Evolutionary conservation across 2,797 vertebrate species (phyloP).

Genomic region (Halcyon leucocephala): DNA sequence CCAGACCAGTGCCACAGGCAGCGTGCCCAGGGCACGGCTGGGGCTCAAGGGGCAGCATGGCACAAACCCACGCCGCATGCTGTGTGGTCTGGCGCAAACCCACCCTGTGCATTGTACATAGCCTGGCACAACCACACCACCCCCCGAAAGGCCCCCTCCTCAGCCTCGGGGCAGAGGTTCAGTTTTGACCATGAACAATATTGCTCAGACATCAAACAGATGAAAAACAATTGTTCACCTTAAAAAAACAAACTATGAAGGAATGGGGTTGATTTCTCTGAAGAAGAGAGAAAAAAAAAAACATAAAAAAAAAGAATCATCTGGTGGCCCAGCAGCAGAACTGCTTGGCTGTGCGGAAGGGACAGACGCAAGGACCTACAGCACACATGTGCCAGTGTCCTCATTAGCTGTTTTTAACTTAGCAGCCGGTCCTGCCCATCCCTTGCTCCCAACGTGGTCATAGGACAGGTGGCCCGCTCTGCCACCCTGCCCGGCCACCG

Average conservation of each 20-base stretch:
- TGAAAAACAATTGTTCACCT: not conserved
- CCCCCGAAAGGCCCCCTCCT: accelerated
- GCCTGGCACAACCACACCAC: not conserved
- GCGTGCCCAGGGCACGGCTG: accelerated
- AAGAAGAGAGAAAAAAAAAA: not conserved
- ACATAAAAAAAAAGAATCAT: no score
- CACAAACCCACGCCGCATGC: not conserved
- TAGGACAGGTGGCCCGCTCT: not conserved
- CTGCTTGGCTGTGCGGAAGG: accelerated
- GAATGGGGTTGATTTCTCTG: not conserved
- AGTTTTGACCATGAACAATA: not conserved
- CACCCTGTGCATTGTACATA: accelerated
- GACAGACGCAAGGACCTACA: accelerated
- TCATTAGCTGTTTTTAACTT: accelerated
- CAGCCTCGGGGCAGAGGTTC: not conserved
- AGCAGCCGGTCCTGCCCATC: not conserved
- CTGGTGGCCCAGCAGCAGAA: not conserved
- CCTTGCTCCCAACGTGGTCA: not conserved
- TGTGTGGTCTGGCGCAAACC: accelerated
- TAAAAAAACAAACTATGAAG: not conserved
- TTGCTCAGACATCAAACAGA: not conserved
- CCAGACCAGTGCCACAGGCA: not conserved
- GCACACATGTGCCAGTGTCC: accelerated
- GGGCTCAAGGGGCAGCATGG: not conserved
- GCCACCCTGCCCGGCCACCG: accelerated